Percentiles rank a stretch among this genome's conserved stretches.
These are phyloP conservation scores for Apotomis betuletana DNA, from an alignment of 2,888 invertebrate species.

Conservation along the genomic window DNA sequence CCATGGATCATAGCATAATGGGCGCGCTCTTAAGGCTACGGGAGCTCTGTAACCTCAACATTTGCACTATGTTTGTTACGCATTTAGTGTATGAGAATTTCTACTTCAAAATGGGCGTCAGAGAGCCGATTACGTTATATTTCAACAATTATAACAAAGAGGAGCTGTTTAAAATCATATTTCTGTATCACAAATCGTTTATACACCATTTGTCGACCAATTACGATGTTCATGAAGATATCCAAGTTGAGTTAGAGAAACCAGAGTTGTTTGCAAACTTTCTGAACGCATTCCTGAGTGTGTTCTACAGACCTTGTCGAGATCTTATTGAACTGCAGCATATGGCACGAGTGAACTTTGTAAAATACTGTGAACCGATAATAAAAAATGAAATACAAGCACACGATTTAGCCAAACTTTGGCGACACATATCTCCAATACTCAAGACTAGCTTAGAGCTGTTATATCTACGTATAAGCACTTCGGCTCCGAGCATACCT, in stretches of 20 bases:
- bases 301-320: slow-evolving; percentile 92
- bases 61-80: slow-evolving; percentile 90
- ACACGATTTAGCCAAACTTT: slow-evolving; percentile 87
- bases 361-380: slow-evolving; percentile 91
- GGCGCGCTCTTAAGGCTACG: slow-evolving; percentile 88
- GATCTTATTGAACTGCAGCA: slow-evolving; percentile 92
- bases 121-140: slow-evolving; percentile 88
- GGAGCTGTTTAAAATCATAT: slow-evolving; percentile 82
- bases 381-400: slow-evolving; percentile 85
- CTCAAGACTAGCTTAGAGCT: slow-evolving; percentile 89
- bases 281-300: slow-evolving; percentile 91
- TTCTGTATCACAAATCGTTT: slow-evolving; percentile 66
- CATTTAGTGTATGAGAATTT: slow-evolving; percentile 93
- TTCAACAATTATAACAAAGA: slow-evolving; percentile 92
- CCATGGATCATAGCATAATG: slow-evolving; percentile 89
- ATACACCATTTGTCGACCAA: slow-evolving; percentile 61
- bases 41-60: slow-evolving; percentile 87
- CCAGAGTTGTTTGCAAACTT: slow-evolving; percentile 89
- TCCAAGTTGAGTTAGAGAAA: slow-evolving; percentile 65
- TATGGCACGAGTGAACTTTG: slow-evolving; percentile 90
- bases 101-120: slow-evolving; percentile 86
- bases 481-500: slow-evolving; percentile 53
- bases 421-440: slow-evolving; percentile 91
- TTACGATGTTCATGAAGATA: slow-evolving; percentile 57
- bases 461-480: slow-evolving; percentile 88